Conservation (phyloP, 2,113 vertebrate genomes). For the Strix uralensis region DNA sequence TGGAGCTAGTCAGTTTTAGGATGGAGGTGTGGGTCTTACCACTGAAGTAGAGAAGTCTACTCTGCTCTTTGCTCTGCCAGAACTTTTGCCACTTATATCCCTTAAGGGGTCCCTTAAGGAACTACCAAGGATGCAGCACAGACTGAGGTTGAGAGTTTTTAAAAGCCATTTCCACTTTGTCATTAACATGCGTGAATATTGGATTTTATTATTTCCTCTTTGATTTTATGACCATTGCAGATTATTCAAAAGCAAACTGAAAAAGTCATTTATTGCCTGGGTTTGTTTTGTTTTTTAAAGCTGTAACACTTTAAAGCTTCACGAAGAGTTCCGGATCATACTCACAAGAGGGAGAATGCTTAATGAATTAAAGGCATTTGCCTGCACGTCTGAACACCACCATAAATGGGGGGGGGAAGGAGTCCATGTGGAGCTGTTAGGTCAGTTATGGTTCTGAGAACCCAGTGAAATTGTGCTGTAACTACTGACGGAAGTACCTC, state of each 20-base stretch:
- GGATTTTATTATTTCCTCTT: slow-evolving; percentile 35
- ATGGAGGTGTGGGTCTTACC: neutral
- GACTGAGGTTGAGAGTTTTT: neutral
- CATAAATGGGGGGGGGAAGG: neutral
- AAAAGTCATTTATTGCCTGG: neutral
- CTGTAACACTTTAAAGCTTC: neutral
- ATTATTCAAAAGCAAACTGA: slow-evolving; percentile 9
- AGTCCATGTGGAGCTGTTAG: neutral
- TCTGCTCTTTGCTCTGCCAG: neutral
- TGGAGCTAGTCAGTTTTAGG: neutral
- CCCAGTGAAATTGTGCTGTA: neutral
- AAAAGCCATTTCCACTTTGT: slow-evolving; percentile 10
- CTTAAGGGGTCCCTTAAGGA: neutral
- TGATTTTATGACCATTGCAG: slow-evolving; percentile 32
- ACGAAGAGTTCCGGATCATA: neutral
- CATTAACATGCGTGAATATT: neutral
- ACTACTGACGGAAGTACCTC: neutral
- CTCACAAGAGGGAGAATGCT: neutral
- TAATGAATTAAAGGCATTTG: neutral
- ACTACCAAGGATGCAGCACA: neutral
- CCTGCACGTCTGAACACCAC: neutral
- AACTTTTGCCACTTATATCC: neutral
- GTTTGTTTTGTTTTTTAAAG: slow-evolving; percentile 10
- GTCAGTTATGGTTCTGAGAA: neutral
- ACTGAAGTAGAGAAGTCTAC: neutral